These are phyloP conservation scores for Percopsis omiscomaycus DNA, from an alignment of 2,797 vertebrate genomes.

Conservation along the genomic window DNA sequence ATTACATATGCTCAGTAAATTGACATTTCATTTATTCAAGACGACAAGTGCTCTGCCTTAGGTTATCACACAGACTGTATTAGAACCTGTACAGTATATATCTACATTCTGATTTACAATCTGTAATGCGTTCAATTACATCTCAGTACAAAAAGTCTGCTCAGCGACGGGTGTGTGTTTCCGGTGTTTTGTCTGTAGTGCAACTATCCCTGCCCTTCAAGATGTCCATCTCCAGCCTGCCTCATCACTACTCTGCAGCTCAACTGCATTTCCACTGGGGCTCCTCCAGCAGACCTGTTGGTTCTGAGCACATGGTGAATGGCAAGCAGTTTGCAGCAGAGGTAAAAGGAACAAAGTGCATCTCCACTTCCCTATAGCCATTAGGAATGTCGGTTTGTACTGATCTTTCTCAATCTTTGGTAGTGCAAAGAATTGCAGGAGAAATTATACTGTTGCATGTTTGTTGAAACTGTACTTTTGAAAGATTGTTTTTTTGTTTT, in stretches of 20 bases:
- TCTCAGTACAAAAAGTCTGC: neutral
- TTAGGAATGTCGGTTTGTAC: neutral
- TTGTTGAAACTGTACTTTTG: no score
- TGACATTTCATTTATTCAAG: neutral
- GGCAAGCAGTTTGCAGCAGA: constrained; percentile 88
- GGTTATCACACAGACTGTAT: neutral
- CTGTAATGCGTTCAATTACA: no score
- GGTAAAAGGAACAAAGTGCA: constrained; percentile 70
- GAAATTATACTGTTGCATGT: no score
- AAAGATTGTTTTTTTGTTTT: no score
- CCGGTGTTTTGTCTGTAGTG: constrained; percentile 75
- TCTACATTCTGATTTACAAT: no score
- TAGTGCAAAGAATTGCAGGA: no score
- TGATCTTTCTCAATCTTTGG: no score
- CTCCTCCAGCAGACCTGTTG: constrained; percentile 71
- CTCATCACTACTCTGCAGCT: constrained; percentile 82
- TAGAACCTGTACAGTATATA: neutral
- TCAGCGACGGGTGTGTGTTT: constrained; percentile 6
- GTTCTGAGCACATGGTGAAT: constrained; percentile 88
- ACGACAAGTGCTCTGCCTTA: no score
- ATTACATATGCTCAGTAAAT: neutral
- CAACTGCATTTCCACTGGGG: constrained; percentile 98
- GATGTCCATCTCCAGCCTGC: constrained; percentile 84
- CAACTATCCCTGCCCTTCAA: constrained; percentile 81
- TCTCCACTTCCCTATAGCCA: neutral